Base-by-base conservation (phyloP, 1,140 invertebrate species). In the Harpegnathos saltator region DNA sequence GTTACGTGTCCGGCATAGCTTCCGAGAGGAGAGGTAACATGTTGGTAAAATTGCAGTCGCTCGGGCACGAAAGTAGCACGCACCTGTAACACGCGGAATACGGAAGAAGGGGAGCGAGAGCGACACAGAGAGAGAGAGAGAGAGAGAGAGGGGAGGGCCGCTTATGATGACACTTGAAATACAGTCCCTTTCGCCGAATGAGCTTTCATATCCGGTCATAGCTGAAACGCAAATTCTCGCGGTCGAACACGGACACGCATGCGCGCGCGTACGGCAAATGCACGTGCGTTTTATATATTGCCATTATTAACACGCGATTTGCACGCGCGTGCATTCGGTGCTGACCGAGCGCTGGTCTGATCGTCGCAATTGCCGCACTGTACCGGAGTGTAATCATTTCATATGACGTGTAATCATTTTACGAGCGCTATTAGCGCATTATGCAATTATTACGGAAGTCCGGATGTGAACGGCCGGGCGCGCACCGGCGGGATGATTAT, bases 401-500 rank as follows among this genome's bases (percentile, higher is more conserved):
- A 80, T 80, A 71, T 26, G 75, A 80, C 75, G 50, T 65, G 65
- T 80, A 71, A 80, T 48, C 75, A 80, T 80, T 80, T 80, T 80
- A 80, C 75, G 75, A 71, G 65, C 52, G 75, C 75, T 80, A 80
- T 80, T 80, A 80, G 65, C 75, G 59, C 75, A 80, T 80, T 80
- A 80, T 71, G 75, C 75, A 80, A 80, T 80, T 80, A 80, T 80
- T 80, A 80, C 75, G 75, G 33, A 80, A 80, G 75, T 80, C 75
- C 75, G 75, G 66, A 69, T 69, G 65, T 44, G 59, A 75, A 44
- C 65, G 75, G 54, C 62, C 62, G n/a, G n/a, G 75, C 75, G 75
- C 61, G 61, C 52, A 33, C 74, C 24, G 24, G 12, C 44, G 59
- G 75, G 65, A 80, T 80, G 75, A 80, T 80, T 80, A 80, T 80